Base-by-base conservation (phyloP, 2,113 vertebrate species). In the Potamarius usumacintae region DNA sequence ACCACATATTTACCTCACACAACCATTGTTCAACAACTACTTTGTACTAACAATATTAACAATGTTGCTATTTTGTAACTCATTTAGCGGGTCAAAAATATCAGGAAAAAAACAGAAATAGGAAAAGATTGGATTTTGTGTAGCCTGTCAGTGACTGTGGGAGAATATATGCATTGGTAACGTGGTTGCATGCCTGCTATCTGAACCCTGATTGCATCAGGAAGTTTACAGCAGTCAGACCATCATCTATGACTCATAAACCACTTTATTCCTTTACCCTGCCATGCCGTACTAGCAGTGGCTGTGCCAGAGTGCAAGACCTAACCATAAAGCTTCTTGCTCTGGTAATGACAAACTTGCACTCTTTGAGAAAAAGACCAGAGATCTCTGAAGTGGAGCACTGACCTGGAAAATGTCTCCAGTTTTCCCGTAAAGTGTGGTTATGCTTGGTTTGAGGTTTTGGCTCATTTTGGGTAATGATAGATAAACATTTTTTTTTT, bases 301-400 rank as follows among this genome's bases (percentile, higher is more conserved):
- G 65, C 85, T 71, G 81, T 88, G 89, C 85, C 85, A 87, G 87
- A 90, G 74, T 80, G 90, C 79, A 88, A 92, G 90, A 92, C 86
- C 34, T 58, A 84, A 87, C 84, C 85, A 88, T 89, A 89, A 91
- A 82, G 91, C 79, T 55, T 84, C 27, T 55, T 90, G 42, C 42
- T 90, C 58, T 91, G 84, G 90, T 92, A 94, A 94, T 95, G 92
- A 92, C 93, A 92, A 91, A 88, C 89, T 82, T 91, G 90, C 88
- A 15, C 71, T 88, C 90, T 87, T 87, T 90, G 91, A 86, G 89
- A 88, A 91, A 88, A 88, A 90, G 80, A 89, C 60, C 81, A 87
- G 86, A 85, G 84, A 63, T 87, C 89, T 95, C 91, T 94, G 93
- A 94, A 90, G 93, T 92, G 69, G 89, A 82, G 86, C 88, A 90